Evolutionary conservation across 2,797 vertebrate species (phyloP), one percentile per base, ranked within the genome.

Genomic region (Iguana delicatissima): DNA sequence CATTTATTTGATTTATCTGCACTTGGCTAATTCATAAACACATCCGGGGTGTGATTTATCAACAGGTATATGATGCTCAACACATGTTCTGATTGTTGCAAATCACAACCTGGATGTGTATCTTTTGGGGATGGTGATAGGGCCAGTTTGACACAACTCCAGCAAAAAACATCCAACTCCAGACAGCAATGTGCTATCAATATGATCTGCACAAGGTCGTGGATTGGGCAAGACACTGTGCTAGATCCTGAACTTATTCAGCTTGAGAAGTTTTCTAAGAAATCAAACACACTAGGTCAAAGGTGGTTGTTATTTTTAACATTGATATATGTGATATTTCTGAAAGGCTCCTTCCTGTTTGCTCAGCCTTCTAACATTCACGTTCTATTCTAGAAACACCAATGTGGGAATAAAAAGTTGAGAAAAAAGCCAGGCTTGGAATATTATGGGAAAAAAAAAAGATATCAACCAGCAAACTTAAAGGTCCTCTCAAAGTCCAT

Each of bases 261-360:
- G 52, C 80, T 20, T 57, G 52, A 55, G 80, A 81, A 79, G 77
- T 79, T 46, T 79, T 79, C 77, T 87, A 46, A n/a, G 92, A 95
- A 92, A 95, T 93, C 85, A 82, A 0, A 16, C 92, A 93, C 89
- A 90, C 77, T 89, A 94, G 94, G 93, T 94, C 95, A 92, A 92
- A 90, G 95, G 95, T 90, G 91, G 91, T 94, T 86, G 97, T 97
- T 97, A 98, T 97, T 97, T 98, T 97, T 97, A 97, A 97, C 96
- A 89, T 96, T 96, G 97, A 95, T 97, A 97, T 97, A 97, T 97
- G 97, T 95, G 97, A 97, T 95, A 87, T 94, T 94, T 94, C 94
- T 96, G 94, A 97, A 97, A 97, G 96, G 95, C 96, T 96, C 96
- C 97, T 98, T 98, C 97, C 97, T 97, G 97, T 96, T 97, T 90